phyloP scores from a whole-genome alignment of 1,140 invertebrate species.

The Cepaea nemoralis region DNA sequence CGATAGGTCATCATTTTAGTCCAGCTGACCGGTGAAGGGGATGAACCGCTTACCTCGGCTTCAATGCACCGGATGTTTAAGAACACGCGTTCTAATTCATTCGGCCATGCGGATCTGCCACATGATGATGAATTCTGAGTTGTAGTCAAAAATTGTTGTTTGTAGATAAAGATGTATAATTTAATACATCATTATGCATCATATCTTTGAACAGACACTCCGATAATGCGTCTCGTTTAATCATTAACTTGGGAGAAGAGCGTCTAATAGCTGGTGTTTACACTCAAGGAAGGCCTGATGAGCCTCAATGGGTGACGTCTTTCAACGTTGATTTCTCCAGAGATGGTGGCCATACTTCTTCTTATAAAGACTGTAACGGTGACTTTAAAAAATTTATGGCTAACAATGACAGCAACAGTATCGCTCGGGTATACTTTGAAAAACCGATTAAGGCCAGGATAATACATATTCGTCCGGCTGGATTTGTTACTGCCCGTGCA shows the following conservation, averaged over 20 bases:
- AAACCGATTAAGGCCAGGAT: constrained; percentile 48
- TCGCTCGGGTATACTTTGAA: constrained; percentile 46
- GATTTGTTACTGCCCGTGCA: constrained; percentile 55
- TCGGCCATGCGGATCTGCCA: no score
- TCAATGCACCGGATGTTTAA: no score
- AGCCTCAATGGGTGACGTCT: constrained; percentile 61
- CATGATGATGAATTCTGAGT: no score
- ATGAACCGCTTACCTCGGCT: no score
- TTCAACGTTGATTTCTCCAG: constrained; percentile 62
- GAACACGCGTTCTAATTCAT: no score
- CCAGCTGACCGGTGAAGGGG: no score
- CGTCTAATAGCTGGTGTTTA: constrained; percentile 66
- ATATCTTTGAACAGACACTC: neutral
- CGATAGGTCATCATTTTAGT: no score
- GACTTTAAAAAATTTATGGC: constrained; percentile 50
- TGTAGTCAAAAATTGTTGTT: no score
- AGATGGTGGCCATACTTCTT: constrained; percentile 56
- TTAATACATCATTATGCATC: no score
- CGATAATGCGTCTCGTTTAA: neutral
- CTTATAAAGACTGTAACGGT: constrained; percentile 40
- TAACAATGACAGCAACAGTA: constrained; percentile 53
- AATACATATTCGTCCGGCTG: constrained; percentile 55
- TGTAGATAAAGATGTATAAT: no score
- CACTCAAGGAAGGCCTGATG: constrained; percentile 65
- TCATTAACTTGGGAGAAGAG: constrained; percentile 60